Percentiles rank a stretch among this genome's conserved stretches.
These are phyloP conservation scores for Furcula furcula DNA, from an alignment of 2,888 invertebrate genomes.

Conservation along the genomic window DNA sequence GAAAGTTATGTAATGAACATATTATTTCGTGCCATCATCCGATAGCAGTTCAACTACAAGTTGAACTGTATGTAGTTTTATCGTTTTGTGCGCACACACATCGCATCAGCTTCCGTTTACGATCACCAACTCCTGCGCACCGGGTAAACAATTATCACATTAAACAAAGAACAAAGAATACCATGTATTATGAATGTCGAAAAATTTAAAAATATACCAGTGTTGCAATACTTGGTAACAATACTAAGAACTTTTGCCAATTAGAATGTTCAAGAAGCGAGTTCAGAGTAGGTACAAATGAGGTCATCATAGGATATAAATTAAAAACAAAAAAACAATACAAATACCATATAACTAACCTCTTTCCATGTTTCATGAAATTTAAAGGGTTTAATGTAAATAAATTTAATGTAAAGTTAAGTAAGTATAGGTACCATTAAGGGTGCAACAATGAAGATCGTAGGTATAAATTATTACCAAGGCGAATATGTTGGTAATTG, in stretches of 20 bases:
- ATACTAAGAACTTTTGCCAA: background rate
- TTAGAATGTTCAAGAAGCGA: slow-evolving; percentile 1
- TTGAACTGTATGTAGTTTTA: slow-evolving; percentile 8
- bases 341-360: no score
- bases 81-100: slow-evolving; percentile 20
- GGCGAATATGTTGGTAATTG: no score
- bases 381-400: no score
- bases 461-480: no score
- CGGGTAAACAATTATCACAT: slow-evolving; percentile 63
- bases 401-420: no score
- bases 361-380: no score
- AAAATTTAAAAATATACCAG: slow-evolving; percentile 29
- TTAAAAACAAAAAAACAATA: no score
- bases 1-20: no score
- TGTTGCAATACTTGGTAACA: slow-evolving; percentile 1
- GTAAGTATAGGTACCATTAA: no score
- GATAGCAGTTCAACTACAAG: slow-evolving; percentile 29
- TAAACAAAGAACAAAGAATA: slow-evolving; percentile 63
- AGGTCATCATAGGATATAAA: no score
- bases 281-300: no score
- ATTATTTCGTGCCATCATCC: slow-evolving; percentile 9
- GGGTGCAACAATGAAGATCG: no score
- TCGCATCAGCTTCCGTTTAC: slow-evolving; percentile 46
- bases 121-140: slow-evolving; percentile 39
- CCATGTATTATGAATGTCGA: slow-evolving; percentile 33